Percentiles rank a stretch among this genome's conserved stretches.
phyloP scores from a whole-genome alignment of 1,140 invertebrate genomes.

The Pristionchus pacificus region DNA sequence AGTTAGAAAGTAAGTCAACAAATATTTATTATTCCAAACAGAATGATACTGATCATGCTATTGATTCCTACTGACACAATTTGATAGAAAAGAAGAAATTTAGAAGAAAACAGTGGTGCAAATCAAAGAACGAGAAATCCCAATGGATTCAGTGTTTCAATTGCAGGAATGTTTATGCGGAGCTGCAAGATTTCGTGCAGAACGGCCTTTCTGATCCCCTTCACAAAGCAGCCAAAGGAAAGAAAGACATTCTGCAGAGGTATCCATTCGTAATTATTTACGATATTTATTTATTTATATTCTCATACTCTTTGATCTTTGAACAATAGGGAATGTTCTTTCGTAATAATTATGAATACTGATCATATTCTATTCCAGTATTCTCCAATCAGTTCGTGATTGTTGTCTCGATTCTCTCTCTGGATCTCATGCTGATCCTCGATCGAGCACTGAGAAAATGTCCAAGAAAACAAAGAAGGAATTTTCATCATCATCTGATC shows the following conservation, averaged over 20 bases:
- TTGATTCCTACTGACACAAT: too few relatives aligned
- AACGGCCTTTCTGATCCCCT: slow-evolving; percentile 81
- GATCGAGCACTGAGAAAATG: neutral
- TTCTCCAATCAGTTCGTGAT: slow-evolving; percentile 36
- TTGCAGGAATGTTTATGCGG: slow-evolving; percentile 81
- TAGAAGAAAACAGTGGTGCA: too few relatives aligned
- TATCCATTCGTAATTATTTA: slow-evolving; percentile 52
- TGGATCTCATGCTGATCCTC: slow-evolving; percentile 18
- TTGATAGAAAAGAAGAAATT: too few relatives aligned
- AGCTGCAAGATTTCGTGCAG: slow-evolving; percentile 96
- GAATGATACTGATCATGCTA: too few relatives aligned
- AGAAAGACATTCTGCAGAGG: slow-evolving; percentile 90
- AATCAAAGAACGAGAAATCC: too few relatives aligned
- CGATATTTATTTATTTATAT: neutral
- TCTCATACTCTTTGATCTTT: neutral
- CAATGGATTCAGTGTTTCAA: neutral
- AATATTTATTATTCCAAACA: too few relatives aligned
- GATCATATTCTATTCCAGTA: slow-evolving; percentile 21
- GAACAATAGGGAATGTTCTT: too few relatives aligned
- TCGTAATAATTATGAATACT: too few relatives aligned
- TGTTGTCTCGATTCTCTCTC: slow-evolving; percentile 26
- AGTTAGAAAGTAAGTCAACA: too few relatives aligned
- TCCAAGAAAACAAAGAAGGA: slow-evolving; percentile 31
- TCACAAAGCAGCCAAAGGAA: slow-evolving; percentile 93
- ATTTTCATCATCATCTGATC: slow-evolving; percentile 40